These are phyloP conservation scores for Sylvilagus bachmani DNA, from an alignment of 2,113 vertebrate species.

Conservation along the genomic window DNA sequence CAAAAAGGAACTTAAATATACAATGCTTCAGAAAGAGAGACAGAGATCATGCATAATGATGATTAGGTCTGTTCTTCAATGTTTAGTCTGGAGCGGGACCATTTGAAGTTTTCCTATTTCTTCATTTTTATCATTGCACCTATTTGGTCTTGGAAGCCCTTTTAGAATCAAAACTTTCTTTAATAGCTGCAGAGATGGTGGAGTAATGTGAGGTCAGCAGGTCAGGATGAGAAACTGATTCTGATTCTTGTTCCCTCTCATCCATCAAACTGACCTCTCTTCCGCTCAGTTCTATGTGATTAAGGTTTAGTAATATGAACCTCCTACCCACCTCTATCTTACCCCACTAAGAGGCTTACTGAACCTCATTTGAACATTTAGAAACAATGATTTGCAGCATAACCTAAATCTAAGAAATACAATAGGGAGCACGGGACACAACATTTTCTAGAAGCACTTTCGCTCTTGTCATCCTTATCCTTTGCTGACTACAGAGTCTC, in stretches of 20 bases:
- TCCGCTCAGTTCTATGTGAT: neutral
- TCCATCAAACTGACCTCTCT: neutral
- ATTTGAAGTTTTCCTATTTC: neutral
- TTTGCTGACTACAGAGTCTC: neutral
- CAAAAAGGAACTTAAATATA: slow-evolving; percentile 17
- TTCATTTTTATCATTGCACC: neutral
- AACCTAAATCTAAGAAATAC: neutral
- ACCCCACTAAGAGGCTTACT: neutral
- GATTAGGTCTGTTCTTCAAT: neutral
- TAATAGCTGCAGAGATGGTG: neutral
- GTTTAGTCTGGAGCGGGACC: neutral
- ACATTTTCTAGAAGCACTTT: neutral
- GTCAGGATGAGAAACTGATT: neutral
- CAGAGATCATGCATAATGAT: neutral
- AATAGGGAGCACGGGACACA: neutral
- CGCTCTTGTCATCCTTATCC: neutral
- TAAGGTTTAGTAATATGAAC: neutral
- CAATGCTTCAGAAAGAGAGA: neutral
- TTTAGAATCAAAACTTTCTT: slow-evolving; percentile 27
- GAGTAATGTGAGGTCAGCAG: neutral
- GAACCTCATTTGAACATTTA: neutral
- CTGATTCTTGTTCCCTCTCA: neutral
- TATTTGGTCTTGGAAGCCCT: neutral
- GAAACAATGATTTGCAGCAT: neutral
- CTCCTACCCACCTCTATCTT: neutral